These are phyloP conservation scores for Channa argus DNA, from an alignment of 2,113 vertebrate genomes.

Conservation along the genomic window DNA sequence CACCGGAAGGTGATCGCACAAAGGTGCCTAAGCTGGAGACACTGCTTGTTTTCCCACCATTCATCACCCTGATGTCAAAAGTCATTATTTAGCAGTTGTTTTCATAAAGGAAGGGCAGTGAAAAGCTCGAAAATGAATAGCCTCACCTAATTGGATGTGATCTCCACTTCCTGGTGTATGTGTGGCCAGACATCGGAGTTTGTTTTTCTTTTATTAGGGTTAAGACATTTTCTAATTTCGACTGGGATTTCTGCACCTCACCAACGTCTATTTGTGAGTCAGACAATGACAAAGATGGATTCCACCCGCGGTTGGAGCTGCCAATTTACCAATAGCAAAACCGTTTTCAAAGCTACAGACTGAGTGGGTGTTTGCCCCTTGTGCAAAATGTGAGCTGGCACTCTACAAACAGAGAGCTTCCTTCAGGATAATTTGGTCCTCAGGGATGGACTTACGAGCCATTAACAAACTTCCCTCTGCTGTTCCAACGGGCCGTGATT, in stretches of 20 bases:
- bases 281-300: slow-evolving; percentile 24
- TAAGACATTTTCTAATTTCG: slow-evolving; percentile 42
- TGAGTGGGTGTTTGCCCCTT: slow-evolving; percentile 26
- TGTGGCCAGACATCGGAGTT: slow-evolving; percentile 79
- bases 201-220: slow-evolving; percentile 81
- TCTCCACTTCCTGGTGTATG: slow-evolving; percentile 83
- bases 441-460: slow-evolving; percentile 72
- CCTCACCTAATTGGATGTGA: slow-evolving; percentile 83
- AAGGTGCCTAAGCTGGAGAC: slow-evolving; percentile 37
- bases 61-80: slow-evolving; percentile 85
- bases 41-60: slow-evolving; percentile 84
- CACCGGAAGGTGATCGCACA: background rate
- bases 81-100: slow-evolving; percentile 82
- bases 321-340: slow-evolving; percentile 38
- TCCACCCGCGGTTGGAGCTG: slow-evolving; percentile 35
- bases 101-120: slow-evolving; percentile 80
- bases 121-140: slow-evolving; percentile 84
- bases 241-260: background rate
- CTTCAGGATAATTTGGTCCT: slow-evolving; percentile 78
- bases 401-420: slow-evolving; percentile 74
- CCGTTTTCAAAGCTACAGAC: background rate
- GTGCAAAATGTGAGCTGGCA: slow-evolving; percentile 65
- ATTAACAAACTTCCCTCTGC: slow-evolving; percentile 80
- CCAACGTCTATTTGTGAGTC: slow-evolving; percentile 30
- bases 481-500: slow-evolving; percentile 59